Evolutionary conservation across 2,113 vertebrate species (phyloP).

Genomic region (Dipodomys merriami): DNA sequence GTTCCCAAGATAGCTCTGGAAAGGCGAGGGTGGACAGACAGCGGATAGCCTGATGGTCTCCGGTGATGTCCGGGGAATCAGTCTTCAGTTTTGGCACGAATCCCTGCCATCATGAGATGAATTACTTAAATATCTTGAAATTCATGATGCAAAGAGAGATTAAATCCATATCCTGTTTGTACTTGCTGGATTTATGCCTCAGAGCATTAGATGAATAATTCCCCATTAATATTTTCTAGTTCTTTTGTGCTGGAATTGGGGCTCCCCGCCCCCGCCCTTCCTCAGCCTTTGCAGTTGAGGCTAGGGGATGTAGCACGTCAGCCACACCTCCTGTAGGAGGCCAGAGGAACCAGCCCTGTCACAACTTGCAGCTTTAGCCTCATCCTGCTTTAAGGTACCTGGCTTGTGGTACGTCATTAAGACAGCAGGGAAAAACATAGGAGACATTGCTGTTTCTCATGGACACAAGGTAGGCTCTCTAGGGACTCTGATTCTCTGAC

Average conservation of each 20-base stretch:
- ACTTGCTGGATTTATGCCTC: not conserved
- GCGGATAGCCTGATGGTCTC: not conserved
- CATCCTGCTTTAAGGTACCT: no score
- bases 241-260: not conserved
- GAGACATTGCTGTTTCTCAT: not conserved
- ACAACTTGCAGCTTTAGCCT: not conserved
- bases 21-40: not conserved
- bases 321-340: no score
- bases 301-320: no score
- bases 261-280: no score
- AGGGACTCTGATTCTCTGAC: not conserved
- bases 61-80: not conserved
- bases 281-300: no score
- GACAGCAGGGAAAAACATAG: not conserved
- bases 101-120: not conserved
- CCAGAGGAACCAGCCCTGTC: no score
- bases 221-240: not conserved
- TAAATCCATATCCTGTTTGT: not conserved
- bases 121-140: not conserved
- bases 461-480: not conserved
- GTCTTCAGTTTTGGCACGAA: not conserved
- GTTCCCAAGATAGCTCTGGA: not conserved
- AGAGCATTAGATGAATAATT: not conserved
- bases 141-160: not conserved
- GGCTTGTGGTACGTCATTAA: not conserved